Evolutionary conservation across 2,888 invertebrate species (phyloP).

Genomic region (Drosophila limbata): DNA sequence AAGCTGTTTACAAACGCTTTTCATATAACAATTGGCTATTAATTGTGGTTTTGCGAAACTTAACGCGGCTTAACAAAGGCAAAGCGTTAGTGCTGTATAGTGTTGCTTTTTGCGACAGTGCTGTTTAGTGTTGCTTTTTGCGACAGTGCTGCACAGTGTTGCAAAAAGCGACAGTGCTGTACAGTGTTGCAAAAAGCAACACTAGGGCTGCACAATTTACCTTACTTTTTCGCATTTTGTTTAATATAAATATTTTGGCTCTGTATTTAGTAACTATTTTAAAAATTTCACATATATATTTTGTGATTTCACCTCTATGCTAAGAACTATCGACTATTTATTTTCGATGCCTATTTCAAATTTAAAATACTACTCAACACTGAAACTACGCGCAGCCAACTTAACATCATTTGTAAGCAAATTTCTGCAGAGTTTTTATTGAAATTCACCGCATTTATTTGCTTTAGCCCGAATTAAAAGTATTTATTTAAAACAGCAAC

Average conservation of each 20-base stretch:
- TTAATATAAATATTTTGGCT: background rate
- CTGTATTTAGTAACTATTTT: background rate
- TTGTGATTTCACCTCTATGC: background rate
- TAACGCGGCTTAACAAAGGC: slow-evolving; percentile 59
- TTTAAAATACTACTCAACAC: slow-evolving; percentile 51
- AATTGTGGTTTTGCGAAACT: slow-evolving; percentile 23
- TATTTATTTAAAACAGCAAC: slow-evolving; percentile 22
- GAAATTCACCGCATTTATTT: slow-evolving; percentile 61
- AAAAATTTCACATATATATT: background rate
- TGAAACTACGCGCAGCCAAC: slow-evolving; percentile 65
- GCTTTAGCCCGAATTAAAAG: slow-evolving; percentile 24
- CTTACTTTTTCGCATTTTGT: slow-evolving; percentile 6
- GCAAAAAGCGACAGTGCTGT: too few species aligned
- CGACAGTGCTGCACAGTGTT: too few species aligned
- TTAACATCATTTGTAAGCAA: slow-evolving; percentile 82
- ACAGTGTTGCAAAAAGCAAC: slow-evolving; percentile 12
- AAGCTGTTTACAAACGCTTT: slow-evolving; percentile 16
- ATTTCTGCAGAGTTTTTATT: slow-evolving; percentile 60
- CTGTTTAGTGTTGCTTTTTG: too few species aligned
- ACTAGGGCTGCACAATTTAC: slow-evolving; percentile 48
- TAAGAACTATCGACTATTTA: background rate
- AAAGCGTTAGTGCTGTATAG: slow-evolving; percentile 23
- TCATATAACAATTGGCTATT: slow-evolving; percentile 20
- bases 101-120: background rate
- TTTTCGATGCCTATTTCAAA: slow-evolving; percentile 13